Evolutionary conservation across 1,140 invertebrate species (phyloP).

Genomic region (Lucilia sericata): DNA sequence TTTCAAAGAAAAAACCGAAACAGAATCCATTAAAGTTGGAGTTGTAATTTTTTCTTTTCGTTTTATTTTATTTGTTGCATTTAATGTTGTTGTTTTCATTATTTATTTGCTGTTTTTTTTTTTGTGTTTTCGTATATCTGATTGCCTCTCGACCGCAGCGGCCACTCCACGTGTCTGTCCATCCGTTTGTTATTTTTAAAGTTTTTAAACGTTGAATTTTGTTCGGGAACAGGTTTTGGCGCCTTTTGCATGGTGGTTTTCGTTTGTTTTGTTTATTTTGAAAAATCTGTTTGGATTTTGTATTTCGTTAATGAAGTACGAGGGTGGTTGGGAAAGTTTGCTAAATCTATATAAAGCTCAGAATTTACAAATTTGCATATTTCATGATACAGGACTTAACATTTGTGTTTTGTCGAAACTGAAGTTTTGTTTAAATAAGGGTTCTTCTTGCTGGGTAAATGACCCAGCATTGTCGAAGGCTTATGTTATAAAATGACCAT

Average conservation of each 20-base stretch:
- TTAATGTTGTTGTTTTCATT: background rate
- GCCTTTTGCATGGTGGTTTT: background rate
- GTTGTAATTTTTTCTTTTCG: background rate
- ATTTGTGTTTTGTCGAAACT: too few relatives aligned
- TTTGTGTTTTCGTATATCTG: background rate
- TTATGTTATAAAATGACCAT: too few relatives aligned
- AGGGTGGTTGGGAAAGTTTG: background rate
- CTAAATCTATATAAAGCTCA: too few relatives aligned
- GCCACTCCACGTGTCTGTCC: background rate
- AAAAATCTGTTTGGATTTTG: background rate
- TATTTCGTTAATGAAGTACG: background rate
- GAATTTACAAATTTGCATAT: too few relatives aligned
- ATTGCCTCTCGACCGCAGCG: background rate
- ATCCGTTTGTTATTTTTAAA: constrained; percentile 4
- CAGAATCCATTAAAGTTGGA: constrained; percentile 23
- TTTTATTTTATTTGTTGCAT: background rate
- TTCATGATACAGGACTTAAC: too few relatives aligned
- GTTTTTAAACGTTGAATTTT: constrained; percentile 15
- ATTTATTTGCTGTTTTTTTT: background rate
- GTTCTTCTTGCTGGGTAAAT: too few relatives aligned
- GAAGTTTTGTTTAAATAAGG: too few relatives aligned
- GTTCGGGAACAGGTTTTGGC: constrained; percentile 13
- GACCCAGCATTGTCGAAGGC: too few relatives aligned
- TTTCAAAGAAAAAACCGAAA: constrained; percentile 15
- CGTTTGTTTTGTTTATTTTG: background rate